Evolutionary conservation across 2,797 vertebrate genomes (phyloP).

Genomic region (Tragelaphus eurycerus): DNA sequence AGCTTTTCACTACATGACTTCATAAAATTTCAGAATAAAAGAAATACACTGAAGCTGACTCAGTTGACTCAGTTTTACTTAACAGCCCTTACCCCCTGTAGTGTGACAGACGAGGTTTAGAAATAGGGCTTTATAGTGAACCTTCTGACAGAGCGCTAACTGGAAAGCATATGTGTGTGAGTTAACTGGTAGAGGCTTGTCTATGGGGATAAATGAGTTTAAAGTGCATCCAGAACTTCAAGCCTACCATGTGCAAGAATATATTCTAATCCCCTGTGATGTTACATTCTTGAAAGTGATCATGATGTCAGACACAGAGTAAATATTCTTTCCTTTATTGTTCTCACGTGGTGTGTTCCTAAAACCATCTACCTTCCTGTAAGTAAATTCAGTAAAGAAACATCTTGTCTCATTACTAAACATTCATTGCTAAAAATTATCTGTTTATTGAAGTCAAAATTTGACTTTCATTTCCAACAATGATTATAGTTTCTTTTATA

Average conservation of each 20-base stretch:
- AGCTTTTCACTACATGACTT: constrained; percentile 7
- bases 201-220: not conserved
- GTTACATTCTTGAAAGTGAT: not conserved
- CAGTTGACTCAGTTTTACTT: not conserved
- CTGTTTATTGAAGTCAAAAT: not conserved
- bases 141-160: not conserved
- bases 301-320: not conserved
- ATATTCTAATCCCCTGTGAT: not conserved
- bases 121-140: not conserved
- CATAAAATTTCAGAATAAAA: constrained; percentile 29
- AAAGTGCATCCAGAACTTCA: not conserved
- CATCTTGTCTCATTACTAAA: not conserved
- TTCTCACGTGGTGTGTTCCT: not conserved
- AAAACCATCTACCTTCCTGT: not conserved
- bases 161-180: not conserved
- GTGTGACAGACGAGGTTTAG: not conserved
- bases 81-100: not conserved
- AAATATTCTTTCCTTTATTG: not conserved
- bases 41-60: not conserved
- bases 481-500: not conserved
- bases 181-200: not conserved
- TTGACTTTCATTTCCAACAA: not conserved
- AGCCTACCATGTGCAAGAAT: not conserved
- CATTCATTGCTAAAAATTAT: not conserved
- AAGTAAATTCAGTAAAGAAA: not conserved